A percentile compares a stretch with the other conserved stretches of the same genome.
phyloP scores from a whole-genome alignment of 2,797 vertebrate species.

The Pangasius mekongensis region DNA sequence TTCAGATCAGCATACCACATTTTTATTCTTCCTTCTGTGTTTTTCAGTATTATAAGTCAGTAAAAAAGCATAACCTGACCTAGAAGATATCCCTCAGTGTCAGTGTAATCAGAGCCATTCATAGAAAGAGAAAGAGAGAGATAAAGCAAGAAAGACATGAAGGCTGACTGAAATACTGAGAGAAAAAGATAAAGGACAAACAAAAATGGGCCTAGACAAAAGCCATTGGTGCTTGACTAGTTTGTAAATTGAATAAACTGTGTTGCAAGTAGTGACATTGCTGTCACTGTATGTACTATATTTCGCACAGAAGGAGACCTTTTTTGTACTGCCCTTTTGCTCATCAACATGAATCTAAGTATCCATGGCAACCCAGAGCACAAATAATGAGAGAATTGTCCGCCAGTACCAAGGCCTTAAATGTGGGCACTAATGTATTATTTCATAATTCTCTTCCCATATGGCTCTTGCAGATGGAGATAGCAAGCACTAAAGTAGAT shows the following conservation, averaged over 20 bases:
- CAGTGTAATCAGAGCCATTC: slow-evolving; percentile 20
- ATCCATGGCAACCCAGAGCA: slow-evolving; percentile 15
- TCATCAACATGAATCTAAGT: slow-evolving; percentile 1
- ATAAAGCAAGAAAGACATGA: not conserved
- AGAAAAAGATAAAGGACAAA: not conserved
- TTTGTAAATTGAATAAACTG: slow-evolving; percentile 1
- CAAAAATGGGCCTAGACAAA: slow-evolving; percentile 3
- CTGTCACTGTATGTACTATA: not conserved
- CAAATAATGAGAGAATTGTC: slow-evolving; percentile 20
- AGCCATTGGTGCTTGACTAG: not conserved
- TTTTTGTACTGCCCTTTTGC: not conserved
- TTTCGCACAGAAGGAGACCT: not conserved
- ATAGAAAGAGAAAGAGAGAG: not conserved
- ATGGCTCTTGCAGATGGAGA: slow-evolving; percentile 64
- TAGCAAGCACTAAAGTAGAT: slow-evolving; percentile 62
- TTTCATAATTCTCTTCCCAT: slow-evolving; percentile 50
- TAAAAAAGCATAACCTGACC: not conserved
- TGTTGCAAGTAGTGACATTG: not conserved
- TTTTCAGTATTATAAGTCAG: not conserved
- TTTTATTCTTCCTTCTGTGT: not conserved
- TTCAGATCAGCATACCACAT: not conserved
- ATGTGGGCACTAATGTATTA: slow-evolving; percentile 10
- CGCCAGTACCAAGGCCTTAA: not conserved
- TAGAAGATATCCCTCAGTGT: not conserved
- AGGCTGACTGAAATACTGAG: slow-evolving; percentile 17